These are phyloP conservation scores for Podarcis raffonei DNA, from an alignment of 2,113 vertebrate species.

Conservation along the genomic window DNA sequence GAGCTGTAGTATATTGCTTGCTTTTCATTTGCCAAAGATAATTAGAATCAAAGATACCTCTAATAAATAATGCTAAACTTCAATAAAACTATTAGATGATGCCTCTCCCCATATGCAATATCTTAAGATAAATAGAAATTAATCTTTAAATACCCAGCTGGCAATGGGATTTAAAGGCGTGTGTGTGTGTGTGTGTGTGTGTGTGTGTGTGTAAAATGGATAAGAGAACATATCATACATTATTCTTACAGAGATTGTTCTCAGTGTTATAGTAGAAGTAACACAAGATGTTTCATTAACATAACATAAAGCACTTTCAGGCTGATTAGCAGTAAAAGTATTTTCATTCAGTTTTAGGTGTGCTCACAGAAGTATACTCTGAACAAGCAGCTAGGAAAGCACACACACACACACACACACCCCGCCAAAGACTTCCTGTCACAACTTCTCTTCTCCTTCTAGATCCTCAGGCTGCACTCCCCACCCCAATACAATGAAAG, in stretches of 20 bases:
- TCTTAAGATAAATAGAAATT: neutral
- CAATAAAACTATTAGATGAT: neutral
- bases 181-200: neutral
- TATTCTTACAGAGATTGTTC: neutral
- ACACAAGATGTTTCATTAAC: neutral
- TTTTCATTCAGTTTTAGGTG: no score
- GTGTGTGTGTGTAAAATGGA: neutral
- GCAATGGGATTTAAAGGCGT: neutral
- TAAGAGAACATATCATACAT: neutral
- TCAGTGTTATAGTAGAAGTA: neutral
- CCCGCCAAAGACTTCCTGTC: no score
- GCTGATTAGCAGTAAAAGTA: no score
- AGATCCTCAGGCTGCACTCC: no score
- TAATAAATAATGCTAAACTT: conserved; percentile 7
- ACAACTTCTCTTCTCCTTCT: no score
- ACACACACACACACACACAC: no score
- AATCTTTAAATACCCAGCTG: neutral
- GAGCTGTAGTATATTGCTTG: neutral
- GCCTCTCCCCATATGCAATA: neutral
- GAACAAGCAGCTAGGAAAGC: neutral
- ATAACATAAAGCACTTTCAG: no score
- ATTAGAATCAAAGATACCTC: neutral
- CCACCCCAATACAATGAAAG: no score
- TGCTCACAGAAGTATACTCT: neutral
- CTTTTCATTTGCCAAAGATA: conserved; percentile 8